Evolutionary conservation across 2,888 invertebrate species (phyloP), one percentile per base, ranked within the genome.

Genomic region (Ornithoptera priamus): DNA sequence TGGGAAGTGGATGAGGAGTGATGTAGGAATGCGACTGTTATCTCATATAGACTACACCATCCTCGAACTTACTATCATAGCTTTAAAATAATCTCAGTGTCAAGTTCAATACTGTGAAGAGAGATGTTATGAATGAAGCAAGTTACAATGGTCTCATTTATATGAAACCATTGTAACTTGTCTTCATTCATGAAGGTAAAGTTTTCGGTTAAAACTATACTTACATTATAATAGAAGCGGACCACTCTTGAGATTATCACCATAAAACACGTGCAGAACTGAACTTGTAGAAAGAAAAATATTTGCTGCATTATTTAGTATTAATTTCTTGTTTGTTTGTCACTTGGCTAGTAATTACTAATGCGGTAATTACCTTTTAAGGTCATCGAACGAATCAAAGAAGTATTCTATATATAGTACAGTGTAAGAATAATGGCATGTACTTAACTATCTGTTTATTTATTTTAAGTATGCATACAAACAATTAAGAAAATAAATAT

Each of bases 151-250:
- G 30, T 30, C 3, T 30, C 30, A 5, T 4, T 36, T 36, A 5
- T 53, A 53, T n/a, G 22, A 61, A 0, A 15, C 17, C 15, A 20
- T 53, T 20, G 60, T 67, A 22, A 10, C 36, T 22, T 30, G 5
- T 30, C 42, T 15, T 2, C 36, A 36, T n/a, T 42, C 36, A 18
- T 36, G 30, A n/a, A 53, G 6, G 20, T 66, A 60, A n/a, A 66
- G 36, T 30, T 24, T 36, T 66, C 22, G 61, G 61, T 56, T 39
- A 61, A 67, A 56, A 60, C 39, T 53, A 18, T 5, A 39, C 50
- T 46, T 46, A 53, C 0, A n/a, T 50, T 5, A 50, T 50, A n/a
- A 53, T n/a, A 53, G 6, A 1, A 53, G n/a, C 18, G 18, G n/a
- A 53, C 53, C n/a, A 53, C 53, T n/a, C 53, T 53, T 5, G 53